A percentile compares a stretch with the other conserved stretches of the same genome.
Evolutionary conservation across 2,113 vertebrate genomes (phyloP).

Genomic region (Calidris pugnax): DNA sequence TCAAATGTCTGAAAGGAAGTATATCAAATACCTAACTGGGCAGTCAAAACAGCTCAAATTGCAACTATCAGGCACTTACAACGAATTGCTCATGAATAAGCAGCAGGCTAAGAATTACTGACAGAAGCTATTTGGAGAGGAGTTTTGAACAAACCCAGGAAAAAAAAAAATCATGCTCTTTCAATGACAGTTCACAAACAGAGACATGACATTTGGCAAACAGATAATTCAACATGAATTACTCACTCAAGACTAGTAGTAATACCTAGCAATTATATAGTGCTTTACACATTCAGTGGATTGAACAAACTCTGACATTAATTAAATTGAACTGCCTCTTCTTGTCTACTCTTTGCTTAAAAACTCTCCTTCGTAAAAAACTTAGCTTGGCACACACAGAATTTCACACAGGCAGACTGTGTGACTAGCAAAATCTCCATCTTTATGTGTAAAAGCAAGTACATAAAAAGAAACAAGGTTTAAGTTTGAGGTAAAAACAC

Average conservation of each 20-base stretch:
- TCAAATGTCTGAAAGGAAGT: slow-evolving; percentile 15
- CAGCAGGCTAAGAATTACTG: slow-evolving; percentile 32
- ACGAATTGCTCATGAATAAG: slow-evolving; percentile 42
- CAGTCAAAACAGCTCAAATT: slow-evolving; percentile 34
- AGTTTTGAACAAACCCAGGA: neutral
- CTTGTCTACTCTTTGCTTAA: neutral
- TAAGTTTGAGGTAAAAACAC: neutral
- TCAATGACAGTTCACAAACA: slow-evolving; percentile 58
- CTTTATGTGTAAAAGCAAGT: neutral
- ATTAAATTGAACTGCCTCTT: slow-evolving; percentile 45
- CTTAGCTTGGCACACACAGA: neutral
- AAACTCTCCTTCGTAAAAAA: neutral
- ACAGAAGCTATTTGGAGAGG: slow-evolving; percentile 13
- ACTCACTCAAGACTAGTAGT: slow-evolving; percentile 32
- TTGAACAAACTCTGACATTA: slow-evolving; percentile 42
- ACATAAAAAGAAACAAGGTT: neutral
- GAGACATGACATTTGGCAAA: slow-evolving; percentile 47
- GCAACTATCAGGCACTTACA: slow-evolving; percentile 1
- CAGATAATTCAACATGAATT: slow-evolving; percentile 57
- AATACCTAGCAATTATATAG: slow-evolving; percentile 42
- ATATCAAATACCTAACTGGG: slow-evolving; percentile 1
- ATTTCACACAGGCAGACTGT: neutral
- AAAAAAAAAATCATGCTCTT: neutral
- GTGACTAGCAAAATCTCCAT: neutral
- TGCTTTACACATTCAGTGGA: neutral